Base-by-base conservation (phyloP, 2,797 vertebrate species). In the Toxotes lorentzi region DNA sequence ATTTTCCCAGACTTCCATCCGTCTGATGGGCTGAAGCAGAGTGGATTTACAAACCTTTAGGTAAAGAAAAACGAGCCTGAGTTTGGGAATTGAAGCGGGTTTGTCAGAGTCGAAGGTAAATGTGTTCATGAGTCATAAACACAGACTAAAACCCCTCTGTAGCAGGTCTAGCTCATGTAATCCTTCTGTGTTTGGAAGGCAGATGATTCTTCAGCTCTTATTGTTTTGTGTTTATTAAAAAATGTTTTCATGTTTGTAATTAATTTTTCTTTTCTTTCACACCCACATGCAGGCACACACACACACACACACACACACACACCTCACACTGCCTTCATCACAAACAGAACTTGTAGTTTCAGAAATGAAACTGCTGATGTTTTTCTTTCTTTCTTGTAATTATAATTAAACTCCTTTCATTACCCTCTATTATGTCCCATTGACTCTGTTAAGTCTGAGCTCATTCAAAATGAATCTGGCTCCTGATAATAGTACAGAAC, bases 401-500 rank as follows among this genome's bases (percentile, higher is more conserved):
- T 82, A 78, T 88, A 90, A 89, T 93, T 86, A 91, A 88, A 84
- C 73, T 64, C 73, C 66, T 85, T 87, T 91, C 86, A 92, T 92
- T 89, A 83, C 59, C 83, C 76, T 83, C 73, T 86, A 83, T 92
- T 92, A 91, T 71, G 63, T 81, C 50, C 62, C 66, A 61, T 67
- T 87, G 85, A 78, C 77, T 40, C 43, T 85, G 61, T 75, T 72
- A 76, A 76, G 76, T 78, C 59, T n/a, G 35, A 24, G 65, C 60
- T 76, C 63, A 70, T 76, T 76, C 59, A 67, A 65, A 85, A 35
- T 32, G 50, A 76, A 62, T 77, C 35, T 32, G 56, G 73, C 70
- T 61, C 34, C 76, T 50, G 64, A 84, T 84, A 66, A 84, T 70
- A 21, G 69, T 38, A 3, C 27, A 32, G 47, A 43, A 23, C 70